Evolutionary conservation across 2,113 vertebrate species (phyloP), one percentile per base, ranked within the genome.

Genomic region (Callospermophilus lateralis): DNA sequence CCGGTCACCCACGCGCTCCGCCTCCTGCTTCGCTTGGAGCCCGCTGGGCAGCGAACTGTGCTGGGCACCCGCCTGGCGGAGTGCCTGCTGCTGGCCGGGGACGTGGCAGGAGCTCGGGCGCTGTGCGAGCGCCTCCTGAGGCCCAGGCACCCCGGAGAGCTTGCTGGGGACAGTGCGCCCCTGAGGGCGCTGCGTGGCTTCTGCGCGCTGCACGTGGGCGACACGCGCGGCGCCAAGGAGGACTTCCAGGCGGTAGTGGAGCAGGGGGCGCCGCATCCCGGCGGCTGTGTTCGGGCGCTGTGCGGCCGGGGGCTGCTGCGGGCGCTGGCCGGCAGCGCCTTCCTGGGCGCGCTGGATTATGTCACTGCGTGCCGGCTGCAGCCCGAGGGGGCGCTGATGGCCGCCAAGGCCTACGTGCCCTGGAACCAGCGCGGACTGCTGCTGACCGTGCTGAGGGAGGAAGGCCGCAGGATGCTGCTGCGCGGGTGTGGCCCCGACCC

Each of bases 391-490:
- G 98, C 99, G 0, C 98, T 99, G 39, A 97, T 99, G 78, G 98
- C 99, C 1, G 97, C 99, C 90, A 99, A 99, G 95, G 99, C 99
- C 96, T 99, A 99, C 0, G 98, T 99, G 96, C 99, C 99, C 0
- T 99, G 99, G 99, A 99, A 99, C 98, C 99, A 98, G 87, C 98
- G 99, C 30, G 99, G 99, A 0, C 98, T 99, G 96, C 98, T 99
- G 90, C 98, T 98, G 28, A 99, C 99, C 0, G 98, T 99, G 73
- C 98, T 99, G 89, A 98, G 99, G 85, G 99, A 99, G 95, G 99
- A 99, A 98, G 99, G 99, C 10, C 98, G 99, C 97, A 97, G 97
- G 93, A 99, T 99, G 98, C 98, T 99, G n/a, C 99, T 99, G 97
- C 99, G 92, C 53, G 96, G 96, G 63, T 90, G 79, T 13, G 96